Evolutionary conservation across 2,113 vertebrate genomes (phyloP), one percentile per base, ranked within the genome.

Genomic region (Chamaea fasciata): DNA sequence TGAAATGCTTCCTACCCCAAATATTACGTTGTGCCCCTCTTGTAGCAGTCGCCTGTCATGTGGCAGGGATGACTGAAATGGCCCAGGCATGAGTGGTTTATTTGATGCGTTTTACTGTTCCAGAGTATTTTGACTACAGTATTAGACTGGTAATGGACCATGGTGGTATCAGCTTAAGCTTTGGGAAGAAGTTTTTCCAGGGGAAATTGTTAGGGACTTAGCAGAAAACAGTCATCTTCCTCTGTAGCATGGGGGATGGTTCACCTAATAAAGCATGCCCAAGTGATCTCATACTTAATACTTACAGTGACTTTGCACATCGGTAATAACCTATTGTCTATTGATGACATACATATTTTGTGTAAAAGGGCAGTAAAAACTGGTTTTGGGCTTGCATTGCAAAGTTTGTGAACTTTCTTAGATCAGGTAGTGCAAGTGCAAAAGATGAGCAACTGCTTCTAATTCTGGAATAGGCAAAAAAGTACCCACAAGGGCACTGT

Each of bases 151-250:
- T 79, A 69, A 46, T 76, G 53, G 59, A 24, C 37, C 16, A 0
- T 53, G 77, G 13, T 93, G 30, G 17, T 82, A 60, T 67, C 24
- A 47, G 20, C 31, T 31, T 4, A 14, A 74, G 47, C 37, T 67
- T 82, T 37, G 44, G 7, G 30, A 84, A 81, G 73, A 76, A 55
- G 44, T 56, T 85, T 92, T 92, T 63, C 49, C 31, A 59, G 47
- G 37, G 78, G 47, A 59, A 56, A 46, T 87, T 50, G n/a, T 81
- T 80, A 27, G 37, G 35, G 42, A 28, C 60, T 77, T 92, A 46
- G 73, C 55, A 89, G 83, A 57, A 92, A 41, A 76, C 17, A 81
- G 57, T 92, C 87, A 42, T 80, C 73, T 95, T 95, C 86, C 87
- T 91, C 80, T 83, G 46, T 42, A 77, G 76, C 33, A 15, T 22